Percentiles rank a stretch among this genome's conserved stretches.
These are phyloP conservation scores for Oreortyx pictus DNA, from an alignment of 2,797 vertebrate genomes.

Conservation along the genomic window DNA sequence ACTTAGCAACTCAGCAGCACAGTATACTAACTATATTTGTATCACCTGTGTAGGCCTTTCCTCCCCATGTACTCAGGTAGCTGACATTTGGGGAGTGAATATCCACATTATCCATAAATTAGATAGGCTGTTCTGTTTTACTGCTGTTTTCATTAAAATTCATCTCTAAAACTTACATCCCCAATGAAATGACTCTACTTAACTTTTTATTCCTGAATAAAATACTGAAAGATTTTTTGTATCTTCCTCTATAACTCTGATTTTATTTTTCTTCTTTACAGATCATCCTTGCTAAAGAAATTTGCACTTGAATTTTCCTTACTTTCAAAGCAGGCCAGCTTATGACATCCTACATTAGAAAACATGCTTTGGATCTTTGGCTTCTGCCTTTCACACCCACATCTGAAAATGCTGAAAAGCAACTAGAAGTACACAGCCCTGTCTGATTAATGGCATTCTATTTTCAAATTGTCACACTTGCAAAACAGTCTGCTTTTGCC, in stretches of 20 bases:
- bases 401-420: background rate
- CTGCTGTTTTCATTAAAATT: background rate
- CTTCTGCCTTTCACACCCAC: background rate
- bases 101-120: background rate
- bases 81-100: background rate
- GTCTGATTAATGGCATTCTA: background rate
- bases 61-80: background rate
- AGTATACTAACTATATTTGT: accelerated
- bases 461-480: background rate
- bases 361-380: background rate
- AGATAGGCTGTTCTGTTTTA: background rate
- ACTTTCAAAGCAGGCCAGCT: background rate
- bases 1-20: background rate
- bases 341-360: background rate
- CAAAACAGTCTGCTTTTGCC: background rate
- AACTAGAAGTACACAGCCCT: background rate
- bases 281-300: background rate
- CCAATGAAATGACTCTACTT: background rate
- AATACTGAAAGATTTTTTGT: background rate
- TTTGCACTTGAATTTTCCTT: background rate
- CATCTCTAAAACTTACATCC: background rate
- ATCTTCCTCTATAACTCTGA: background rate
- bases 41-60: background rate
- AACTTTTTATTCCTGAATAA: background rate
- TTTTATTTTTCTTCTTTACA: background rate